Base-by-base conservation (phyloP, 2,888 invertebrate genomes). In the Craniophora ligustri region DNA sequence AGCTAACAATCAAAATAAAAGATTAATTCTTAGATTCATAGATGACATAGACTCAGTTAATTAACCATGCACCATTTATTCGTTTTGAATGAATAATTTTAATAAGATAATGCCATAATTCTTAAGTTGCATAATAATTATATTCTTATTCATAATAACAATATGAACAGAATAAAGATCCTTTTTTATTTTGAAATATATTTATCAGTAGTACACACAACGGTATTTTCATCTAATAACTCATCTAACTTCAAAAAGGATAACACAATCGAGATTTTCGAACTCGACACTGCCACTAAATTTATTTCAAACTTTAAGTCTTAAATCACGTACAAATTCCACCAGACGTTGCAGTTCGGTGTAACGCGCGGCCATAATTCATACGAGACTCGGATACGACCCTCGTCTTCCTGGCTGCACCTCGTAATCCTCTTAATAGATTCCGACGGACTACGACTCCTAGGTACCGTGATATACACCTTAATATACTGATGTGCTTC, bases 371-470 rank as follows among this genome's bases (percentile, higher is more conserved):
- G 35, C 65, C 76, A 45, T 55, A 64, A 64, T 74, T 78, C 82
- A 81, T 82, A 83, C 77, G 88, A 88, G 88, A 89, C 87, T 79
- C 76, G 82, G 82, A 85, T 78, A 81, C 87, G 84, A 91, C 92
- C 91, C 91, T 91, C 86, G 86, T 91, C 91, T 91, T 87, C 73
- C 72, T 73, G 76, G 76, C 81, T 90, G 89, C 90, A 91, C 77
- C 85, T 82, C 75, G 80, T 93, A 93, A 94, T 93, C 93, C 94
- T 84, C 87, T 90, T 93, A 94, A 94, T 93, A 94, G 93, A 94
- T 94, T 93, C 93, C 86, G 81, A 85, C 87, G 85, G 86, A 88
- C 88, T 78, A 65, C 74, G 72, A 76, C 64, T 67, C 75, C 55
- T 74, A 50, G 51, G 64, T 73, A 65, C 65, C 72, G 60, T 61